Evolutionary conservation across 2,888 invertebrate species (phyloP), one percentile per base, ranked within the genome.

Genomic region (Bruchidius siliquastri): DNA sequence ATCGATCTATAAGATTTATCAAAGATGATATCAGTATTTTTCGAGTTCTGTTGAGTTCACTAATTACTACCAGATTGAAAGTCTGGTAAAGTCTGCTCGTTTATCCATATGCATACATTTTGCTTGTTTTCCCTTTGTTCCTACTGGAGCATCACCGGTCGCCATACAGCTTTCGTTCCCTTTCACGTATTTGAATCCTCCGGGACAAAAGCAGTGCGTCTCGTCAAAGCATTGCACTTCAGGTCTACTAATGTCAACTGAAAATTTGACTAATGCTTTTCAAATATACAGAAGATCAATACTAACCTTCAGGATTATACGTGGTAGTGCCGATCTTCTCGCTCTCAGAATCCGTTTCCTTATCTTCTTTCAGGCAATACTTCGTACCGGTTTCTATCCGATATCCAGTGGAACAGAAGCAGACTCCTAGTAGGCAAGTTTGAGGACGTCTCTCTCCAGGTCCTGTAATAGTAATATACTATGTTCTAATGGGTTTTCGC

Each of bases 391-490:
- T 71, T 73, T 82, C 80, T 21, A 84, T 83, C 71, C 84, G 82
- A 84, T 88, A 92, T 20, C 90, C 90, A 32, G 80, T 78, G 3
- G 88, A 88, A 84, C 93, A 93, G 86, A 89, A 89, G 82, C 93
- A 93, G 74, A 85, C 80, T 26, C 84, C 87, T 1, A 85, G 76
- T 2, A 87, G 77, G 80, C 90, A 90, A 70, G 79, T 80, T 73
- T 84, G 82, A 0, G 80, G 77, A 21, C 81, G 78, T 68, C 78
- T 80, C 71, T 71, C 71, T 71, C 26, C 69, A 73, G 68, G 21
- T 30, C 21, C 76, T 76, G 70, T 6, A 73, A 74, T 69, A 68
- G 20, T 30, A 26, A 22, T 21, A 72, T n/a, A n/a, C n/a, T n/a
- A n/a, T n/a, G n/a, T n/a, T n/a, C n/a, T n/a, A n/a, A n/a, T n/a